These are phyloP conservation scores for Dromius quadrimaculatus DNA, from an alignment of 2,888 invertebrate genomes.

Conservation along the genomic window DNA sequence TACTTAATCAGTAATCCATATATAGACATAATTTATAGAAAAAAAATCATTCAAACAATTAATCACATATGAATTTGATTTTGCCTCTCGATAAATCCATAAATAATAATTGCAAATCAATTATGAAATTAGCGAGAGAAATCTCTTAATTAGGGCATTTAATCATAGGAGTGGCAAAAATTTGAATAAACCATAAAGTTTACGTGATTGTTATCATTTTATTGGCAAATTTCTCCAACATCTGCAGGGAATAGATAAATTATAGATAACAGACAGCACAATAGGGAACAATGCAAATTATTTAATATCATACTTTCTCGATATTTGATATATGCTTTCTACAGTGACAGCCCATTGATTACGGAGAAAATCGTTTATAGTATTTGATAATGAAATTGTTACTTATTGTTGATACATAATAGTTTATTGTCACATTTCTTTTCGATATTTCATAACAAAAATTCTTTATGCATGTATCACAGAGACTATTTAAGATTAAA, in stretches of 20 bases:
- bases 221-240: slow-evolving; percentile 19
- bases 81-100: too few species aligned
- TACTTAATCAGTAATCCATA: too few species aligned
- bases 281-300: slow-evolving; percentile 33
- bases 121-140: slow-evolving; percentile 25
- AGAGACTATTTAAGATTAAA: too few species aligned
- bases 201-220: slow-evolving; percentile 30
- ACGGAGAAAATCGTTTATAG: slow-evolving; percentile 42
- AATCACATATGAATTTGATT: too few species aligned
- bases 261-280: slow-evolving; percentile 29
- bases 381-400: slow-evolving; percentile 42
- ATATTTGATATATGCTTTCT: slow-evolving; percentile 45
- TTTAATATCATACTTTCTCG: slow-evolving; percentile 45
- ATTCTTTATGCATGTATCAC: too few species aligned
- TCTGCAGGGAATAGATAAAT: slow-evolving; percentile 39
- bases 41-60: not conserved
- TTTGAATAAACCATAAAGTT: slow-evolving; percentile 10
- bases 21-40: too few species aligned
- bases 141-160: slow-evolving; percentile 25
- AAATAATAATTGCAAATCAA: slow-evolving; percentile 26
- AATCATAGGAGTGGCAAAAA: slow-evolving; percentile 24
- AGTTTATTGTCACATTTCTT: too few species aligned
- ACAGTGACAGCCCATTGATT: slow-evolving; percentile 45
- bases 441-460: too few species aligned
- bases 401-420: too few species aligned